A percentile compares a stretch with the other conserved stretches of the same genome.
These are phyloP conservation scores for Staurois parvus DNA, from an alignment of 2,797 vertebrate genomes.

Conservation along the genomic window DNA sequence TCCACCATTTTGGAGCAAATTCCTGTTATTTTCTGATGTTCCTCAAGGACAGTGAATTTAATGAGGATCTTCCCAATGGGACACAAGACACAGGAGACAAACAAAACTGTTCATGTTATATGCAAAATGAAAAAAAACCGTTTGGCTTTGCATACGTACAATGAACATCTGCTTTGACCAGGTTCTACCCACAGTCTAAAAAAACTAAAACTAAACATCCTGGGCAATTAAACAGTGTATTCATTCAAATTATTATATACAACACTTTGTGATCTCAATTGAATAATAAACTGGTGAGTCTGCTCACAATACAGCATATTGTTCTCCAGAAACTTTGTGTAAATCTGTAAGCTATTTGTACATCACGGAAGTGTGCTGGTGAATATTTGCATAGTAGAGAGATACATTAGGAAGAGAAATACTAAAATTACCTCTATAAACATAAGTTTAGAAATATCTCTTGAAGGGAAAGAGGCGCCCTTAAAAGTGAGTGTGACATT, in stretches of 20 bases:
- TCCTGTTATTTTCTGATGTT: too few species aligned
- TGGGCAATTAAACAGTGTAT: not conserved
- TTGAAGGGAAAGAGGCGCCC: not conserved
- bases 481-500: slow-evolving; percentile 12
- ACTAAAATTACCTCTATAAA: not conserved
- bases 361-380: not conserved
- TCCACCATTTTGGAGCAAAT: too few species aligned
- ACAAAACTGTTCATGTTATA: too few species aligned
- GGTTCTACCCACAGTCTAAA: too few species aligned
- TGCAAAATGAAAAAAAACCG: too few species aligned
- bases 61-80: too few species aligned
- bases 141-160: too few species aligned
- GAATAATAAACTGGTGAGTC: not conserved
- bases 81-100: too few species aligned
- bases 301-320: not conserved
- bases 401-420: not conserved
- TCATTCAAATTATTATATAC: not conserved
- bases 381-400: not conserved
- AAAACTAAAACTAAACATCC: not conserved
- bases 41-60: too few species aligned
- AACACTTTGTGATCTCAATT: not conserved
- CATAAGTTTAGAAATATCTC: slow-evolving; percentile 9
- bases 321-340: not conserved
- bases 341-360: not conserved
- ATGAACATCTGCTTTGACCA: too few species aligned